A percentile compares a stretch with the other conserved stretches of the same genome.
Evolutionary conservation across 1,140 invertebrate species (phyloP).

Genomic region (Heliconius hermathena): DNA sequence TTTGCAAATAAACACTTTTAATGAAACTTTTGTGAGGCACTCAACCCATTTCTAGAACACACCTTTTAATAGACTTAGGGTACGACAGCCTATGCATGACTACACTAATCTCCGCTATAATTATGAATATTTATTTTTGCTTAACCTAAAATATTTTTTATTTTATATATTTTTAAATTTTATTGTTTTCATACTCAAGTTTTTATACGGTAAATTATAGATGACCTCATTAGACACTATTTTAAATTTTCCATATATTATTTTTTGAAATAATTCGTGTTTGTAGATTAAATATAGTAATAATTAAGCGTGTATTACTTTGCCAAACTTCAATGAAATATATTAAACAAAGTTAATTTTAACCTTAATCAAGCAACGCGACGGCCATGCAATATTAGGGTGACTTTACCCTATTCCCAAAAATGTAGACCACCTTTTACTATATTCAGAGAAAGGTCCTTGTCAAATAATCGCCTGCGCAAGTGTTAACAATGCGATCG

Average conservation of each 20-base stretch:
- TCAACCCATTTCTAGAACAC: constrained; percentile 56
- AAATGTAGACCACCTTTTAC: constrained; percentile 61
- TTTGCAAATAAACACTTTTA: constrained; percentile 69
- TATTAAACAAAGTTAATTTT: too few species aligned
- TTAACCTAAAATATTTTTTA: not conserved
- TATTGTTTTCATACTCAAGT: too few species aligned
- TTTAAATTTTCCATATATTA: too few species aligned
- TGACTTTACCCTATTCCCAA: constrained; percentile 46
- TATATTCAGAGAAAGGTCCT: constrained; percentile 59
- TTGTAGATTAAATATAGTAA: too few species aligned
- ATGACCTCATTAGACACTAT: too few species aligned
- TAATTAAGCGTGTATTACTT: too few species aligned
- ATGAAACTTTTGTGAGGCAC: constrained; percentile 45
- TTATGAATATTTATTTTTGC: not conserved
- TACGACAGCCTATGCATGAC: constrained; percentile 25
- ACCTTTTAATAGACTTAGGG: constrained; percentile 55
- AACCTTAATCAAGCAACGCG: too few species aligned
- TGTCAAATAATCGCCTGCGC: constrained; percentile 65
- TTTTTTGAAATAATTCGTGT: too few species aligned
- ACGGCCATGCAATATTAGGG: not conserved
- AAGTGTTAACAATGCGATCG: constrained; percentile 51
- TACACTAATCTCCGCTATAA: not conserved
- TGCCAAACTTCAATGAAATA: too few species aligned
- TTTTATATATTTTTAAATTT: not conserved
- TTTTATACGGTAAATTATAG: too few species aligned